phyloP scores from a whole-genome alignment of 2,113 vertebrate genomes.

The Shinisaurus crocodilurus region DNA sequence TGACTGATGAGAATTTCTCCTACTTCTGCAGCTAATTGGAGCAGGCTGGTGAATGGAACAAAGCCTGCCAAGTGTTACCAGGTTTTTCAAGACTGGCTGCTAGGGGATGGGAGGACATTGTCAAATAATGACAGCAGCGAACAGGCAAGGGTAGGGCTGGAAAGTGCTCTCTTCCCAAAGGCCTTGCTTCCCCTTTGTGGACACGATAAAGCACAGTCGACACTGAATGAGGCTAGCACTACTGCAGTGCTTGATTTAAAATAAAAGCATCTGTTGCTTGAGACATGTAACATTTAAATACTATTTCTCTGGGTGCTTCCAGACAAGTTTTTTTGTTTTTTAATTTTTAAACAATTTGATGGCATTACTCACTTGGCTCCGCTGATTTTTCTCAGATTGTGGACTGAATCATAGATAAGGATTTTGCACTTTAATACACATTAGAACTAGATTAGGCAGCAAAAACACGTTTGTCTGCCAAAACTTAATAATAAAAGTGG shows the following conservation, averaged over 20 bases:
- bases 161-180: background rate
- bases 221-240: background rate
- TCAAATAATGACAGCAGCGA: background rate
- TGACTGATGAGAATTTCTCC: too few relatives aligned
- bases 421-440: background rate
- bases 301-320: background rate
- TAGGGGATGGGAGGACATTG: too few relatives aligned
- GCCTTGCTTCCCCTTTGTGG: background rate
- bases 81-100: background rate
- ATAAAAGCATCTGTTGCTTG: background rate
- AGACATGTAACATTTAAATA: background rate
- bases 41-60: too few relatives aligned
- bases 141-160: background rate
- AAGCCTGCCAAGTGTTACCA: too few relatives aligned
- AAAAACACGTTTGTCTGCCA: background rate
- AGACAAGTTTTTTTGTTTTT: background rate
- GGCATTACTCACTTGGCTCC: background rate
- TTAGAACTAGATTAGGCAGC: background rate
- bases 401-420: background rate
- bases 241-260: background rate
- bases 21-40: too few relatives aligned
- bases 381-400: background rate
- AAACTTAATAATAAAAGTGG: rapidly evolving
- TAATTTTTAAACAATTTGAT: background rate
- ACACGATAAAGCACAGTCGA: background rate